Base-by-base conservation (phyloP, 1,140 invertebrate species). In the Drosophila sulfurigaster region DNA sequence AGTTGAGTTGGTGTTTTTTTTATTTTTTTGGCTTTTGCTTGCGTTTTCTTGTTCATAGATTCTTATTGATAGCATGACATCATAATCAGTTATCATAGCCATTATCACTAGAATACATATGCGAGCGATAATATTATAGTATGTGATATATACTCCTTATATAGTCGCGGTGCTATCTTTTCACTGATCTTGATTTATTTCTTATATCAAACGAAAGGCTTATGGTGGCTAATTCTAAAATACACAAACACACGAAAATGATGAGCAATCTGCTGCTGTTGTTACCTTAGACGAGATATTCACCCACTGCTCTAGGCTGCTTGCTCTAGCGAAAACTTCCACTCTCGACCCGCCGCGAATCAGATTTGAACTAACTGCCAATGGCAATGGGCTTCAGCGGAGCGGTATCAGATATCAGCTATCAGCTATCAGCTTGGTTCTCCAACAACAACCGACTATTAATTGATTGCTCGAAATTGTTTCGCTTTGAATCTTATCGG, bases 381-480 rank as follows among this genome's bases (percentile, higher is more conserved):
- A 75, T 78, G 46, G 63, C 59, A 65, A 54, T 63, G 73, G 58
- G 68, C 58, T 43, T 45, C 20, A 25, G 48, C 65, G 65, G 72
- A 49, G 65, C 69, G 69, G 45, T 87, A 86, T 86, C 82, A 49
- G 48, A 11, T 49, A 49, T 49, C 48, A 25, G 48, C 35, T 45
- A 52, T 25, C 16, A 51, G 48, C 11, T 46, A 49, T 49, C 16
- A 49, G 57, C 20, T 45, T n/a, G 30, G 32, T 25, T 41, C 62
- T 43, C 16, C 49, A 13, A 20, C 25, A 30, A 57, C 79, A 25
- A 68, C 20, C 70, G 32, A 38, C 62, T 77, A 89, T 88, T 89
- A 88, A 88, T 88, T 88, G 83, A 88, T 88, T 87, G 74, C 82
- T 81, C 63, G 66, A 71, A 82, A 88, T 82, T 87, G 77, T 78